Conservation (phyloP, 2,113 vertebrate genomes). For the Zeus faber region DNA sequence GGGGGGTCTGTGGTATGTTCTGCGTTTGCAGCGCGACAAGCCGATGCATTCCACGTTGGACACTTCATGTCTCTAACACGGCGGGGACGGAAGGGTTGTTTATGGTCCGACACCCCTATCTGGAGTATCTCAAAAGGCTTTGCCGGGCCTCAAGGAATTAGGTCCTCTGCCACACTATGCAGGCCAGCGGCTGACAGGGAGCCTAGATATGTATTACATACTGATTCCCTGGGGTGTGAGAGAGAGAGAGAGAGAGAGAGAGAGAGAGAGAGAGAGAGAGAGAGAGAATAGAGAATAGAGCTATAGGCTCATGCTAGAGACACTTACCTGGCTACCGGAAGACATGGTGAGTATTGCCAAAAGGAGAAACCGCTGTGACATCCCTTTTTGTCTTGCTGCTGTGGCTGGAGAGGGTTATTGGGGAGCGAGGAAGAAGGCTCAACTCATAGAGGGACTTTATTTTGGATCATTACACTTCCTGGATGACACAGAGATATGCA, state of each 20-base stretch:
- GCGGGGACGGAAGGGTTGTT: constrained; percentile 21
- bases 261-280: too few relatives aligned
- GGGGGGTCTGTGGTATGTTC: not conserved
- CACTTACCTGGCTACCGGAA: constrained; percentile 73
- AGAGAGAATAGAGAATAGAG: too few relatives aligned
- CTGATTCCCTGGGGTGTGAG: too few relatives aligned
- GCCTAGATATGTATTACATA: not conserved
- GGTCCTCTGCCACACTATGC: constrained; percentile 7
- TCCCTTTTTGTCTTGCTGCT: constrained; percentile 61
- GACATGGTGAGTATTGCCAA: constrained; percentile 59
- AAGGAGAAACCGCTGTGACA: constrained; percentile 65
- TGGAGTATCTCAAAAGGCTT: constrained; percentile 26
- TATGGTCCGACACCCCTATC: constrained; percentile 9
- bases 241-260: too few relatives aligned
- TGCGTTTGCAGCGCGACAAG: not conserved
- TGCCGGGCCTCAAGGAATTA: constrained; percentile 3
- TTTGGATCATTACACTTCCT: constrained; percentile 61
- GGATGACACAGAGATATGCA: constrained; percentile 58
- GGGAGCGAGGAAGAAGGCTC: constrained; percentile 48
- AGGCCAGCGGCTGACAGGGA: constrained; percentile 21
- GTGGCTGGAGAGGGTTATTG: constrained; percentile 48
- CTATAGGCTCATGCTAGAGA: too few relatives aligned
- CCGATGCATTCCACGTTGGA: not conserved
- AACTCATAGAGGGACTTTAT: constrained; percentile 67
- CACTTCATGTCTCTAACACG: constrained; percentile 3